A percentile compares a stretch with the other conserved stretches of the same genome.
These are phyloP conservation scores for Epinephelus fuscoguttatus DNA, from an alignment of 2,113 vertebrate species.

Conservation along the genomic window DNA sequence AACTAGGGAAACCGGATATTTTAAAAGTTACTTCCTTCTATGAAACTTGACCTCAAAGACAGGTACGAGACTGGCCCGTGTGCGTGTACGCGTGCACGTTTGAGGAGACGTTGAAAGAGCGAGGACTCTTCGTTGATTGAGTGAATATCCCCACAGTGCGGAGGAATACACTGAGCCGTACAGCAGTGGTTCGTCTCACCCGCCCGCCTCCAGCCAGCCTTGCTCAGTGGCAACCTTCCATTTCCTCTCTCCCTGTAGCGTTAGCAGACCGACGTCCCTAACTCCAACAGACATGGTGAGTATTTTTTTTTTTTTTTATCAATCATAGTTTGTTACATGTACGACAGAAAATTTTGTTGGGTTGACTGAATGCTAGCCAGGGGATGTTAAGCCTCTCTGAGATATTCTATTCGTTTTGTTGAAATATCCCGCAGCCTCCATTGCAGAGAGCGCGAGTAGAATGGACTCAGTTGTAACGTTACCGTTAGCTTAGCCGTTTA, in stretches of 20 bases:
- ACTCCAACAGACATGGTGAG: constrained; percentile 75
- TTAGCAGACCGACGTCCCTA: constrained; percentile 21
- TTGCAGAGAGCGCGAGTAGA: not conserved
- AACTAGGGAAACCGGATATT: not conserved
- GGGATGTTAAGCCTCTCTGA: accelerated
- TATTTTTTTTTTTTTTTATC: constrained; percentile 6
- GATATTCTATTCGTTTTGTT: not conserved
- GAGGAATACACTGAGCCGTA: constrained; percentile 68
- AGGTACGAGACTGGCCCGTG: not conserved
- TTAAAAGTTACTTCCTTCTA: not conserved
- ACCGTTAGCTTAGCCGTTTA: not conserved
- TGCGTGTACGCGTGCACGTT: not conserved
- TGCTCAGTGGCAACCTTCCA: constrained; percentile 64
- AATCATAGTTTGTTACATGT: not conserved
- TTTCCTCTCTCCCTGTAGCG: constrained; percentile 66
- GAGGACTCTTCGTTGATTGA: not conserved
- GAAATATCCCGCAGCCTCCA: not conserved
- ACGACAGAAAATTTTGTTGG: not conserved
- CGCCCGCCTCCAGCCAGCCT: constrained; percentile 51
- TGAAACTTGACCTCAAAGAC: not conserved
- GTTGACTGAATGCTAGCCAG: not conserved
- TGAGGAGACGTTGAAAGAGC: not conserved
- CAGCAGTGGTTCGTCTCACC: constrained; percentile 59
- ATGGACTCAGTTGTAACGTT: not conserved
- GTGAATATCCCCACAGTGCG: constrained; percentile 42